Evolutionary conservation across 2,113 vertebrate genomes (phyloP).

Genomic region (Callipepla californica): DNA sequence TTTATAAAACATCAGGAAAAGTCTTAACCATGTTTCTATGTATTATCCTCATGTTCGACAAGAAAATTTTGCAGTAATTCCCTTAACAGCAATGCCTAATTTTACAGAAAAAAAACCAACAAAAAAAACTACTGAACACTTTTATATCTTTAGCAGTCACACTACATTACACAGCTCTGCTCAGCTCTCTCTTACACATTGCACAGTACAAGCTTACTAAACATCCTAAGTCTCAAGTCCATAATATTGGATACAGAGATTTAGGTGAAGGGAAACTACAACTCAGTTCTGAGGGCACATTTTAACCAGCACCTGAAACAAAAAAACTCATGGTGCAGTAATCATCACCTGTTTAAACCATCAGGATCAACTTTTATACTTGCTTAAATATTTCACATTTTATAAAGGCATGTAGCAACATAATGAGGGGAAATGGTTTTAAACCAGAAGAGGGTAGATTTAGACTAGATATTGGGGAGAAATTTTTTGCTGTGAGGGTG

Average conservation of each 20-base stretch:
- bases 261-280: not conserved
- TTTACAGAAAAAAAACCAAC: not conserved
- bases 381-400: too few relatives aligned
- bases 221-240: too few relatives aligned
- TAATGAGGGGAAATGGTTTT: too few relatives aligned
- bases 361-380: too few relatives aligned
- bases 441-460: too few relatives aligned
- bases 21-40: not conserved
- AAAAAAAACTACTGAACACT: not conserved
- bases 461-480: too few relatives aligned
- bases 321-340: not conserved
- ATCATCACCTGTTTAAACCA: not conserved
- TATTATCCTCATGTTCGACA: not conserved
- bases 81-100: not conserved
- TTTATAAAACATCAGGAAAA: not conserved
- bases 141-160: not conserved
- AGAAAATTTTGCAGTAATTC: not conserved
- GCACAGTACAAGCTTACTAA: not conserved
- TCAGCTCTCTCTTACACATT: not conserved
- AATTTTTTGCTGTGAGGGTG: too few relatives aligned
- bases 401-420: too few relatives aligned
- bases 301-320: not conserved
- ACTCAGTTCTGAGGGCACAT: not conserved
- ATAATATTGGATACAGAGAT: not conserved
- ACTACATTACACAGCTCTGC: not conserved